phyloP scores from a whole-genome alignment of 2,113 vertebrate genomes.

The Regulus satrapa region DNA sequence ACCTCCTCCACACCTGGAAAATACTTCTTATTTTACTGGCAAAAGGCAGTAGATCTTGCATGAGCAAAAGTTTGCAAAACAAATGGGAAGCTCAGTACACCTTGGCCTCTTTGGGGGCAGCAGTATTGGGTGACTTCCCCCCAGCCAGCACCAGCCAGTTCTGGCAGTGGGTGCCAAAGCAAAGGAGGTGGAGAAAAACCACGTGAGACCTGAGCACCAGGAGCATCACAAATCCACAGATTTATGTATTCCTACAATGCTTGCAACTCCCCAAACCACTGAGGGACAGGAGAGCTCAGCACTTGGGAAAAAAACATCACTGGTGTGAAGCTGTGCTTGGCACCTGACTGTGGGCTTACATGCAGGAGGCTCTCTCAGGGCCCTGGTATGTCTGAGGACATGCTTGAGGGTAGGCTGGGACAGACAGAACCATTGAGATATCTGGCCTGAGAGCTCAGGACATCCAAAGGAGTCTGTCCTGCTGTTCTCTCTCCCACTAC shows the following conservation, averaged over 20 bases:
- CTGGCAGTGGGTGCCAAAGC: background rate
- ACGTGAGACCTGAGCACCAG: background rate
- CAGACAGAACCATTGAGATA: background rate
- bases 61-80: background rate
- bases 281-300: background rate
- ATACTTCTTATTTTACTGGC: background rate
- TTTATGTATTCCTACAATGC: background rate
- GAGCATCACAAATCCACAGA: background rate
- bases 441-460: background rate
- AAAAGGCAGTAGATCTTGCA: background rate
- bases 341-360: background rate
- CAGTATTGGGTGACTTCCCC: background rate
- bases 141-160: background rate
- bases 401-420: background rate
- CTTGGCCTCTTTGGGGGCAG: background rate
- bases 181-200: background rate
- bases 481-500: background rate
- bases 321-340: background rate
- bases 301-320: background rate
- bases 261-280: background rate
- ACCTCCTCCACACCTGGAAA: background rate
- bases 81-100: background rate
- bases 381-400: background rate
- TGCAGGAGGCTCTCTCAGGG: background rate
- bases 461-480: background rate